Evolutionary conservation across 1,140 invertebrate species (phyloP).

Genomic region (Bombus balteatus): DNA sequence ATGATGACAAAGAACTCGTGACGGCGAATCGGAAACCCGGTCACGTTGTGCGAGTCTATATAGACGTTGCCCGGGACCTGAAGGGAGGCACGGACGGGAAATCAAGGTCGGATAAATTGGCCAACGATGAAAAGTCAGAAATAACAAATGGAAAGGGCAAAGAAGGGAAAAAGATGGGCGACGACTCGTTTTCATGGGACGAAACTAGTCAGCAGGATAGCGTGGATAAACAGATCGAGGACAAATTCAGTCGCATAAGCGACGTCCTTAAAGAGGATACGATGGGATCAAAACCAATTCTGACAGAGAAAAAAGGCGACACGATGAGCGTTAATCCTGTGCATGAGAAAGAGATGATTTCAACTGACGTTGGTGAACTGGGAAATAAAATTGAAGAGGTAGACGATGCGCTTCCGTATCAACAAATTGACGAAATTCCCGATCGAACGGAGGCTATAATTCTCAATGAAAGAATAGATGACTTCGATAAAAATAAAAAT

Average conservation of each 20-base stretch:
- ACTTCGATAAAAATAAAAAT: neutral
- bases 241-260: conserved; percentile 66
- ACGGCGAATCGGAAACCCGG: neutral
- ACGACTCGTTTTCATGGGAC: neutral
- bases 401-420: too few relatives aligned
- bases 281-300: neutral
- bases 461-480: neutral
- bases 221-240: conserved; percentile 67
- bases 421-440: neutral
- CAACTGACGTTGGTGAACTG: too few relatives aligned
- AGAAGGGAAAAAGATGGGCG: too few relatives aligned
- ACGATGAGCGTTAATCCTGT: neutral
- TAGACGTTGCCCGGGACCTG: neutral
- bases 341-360: neutral
- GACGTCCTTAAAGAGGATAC: conserved; percentile 60
- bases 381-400: neutral
- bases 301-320: neutral
- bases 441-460: neutral
- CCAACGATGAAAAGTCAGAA: neutral
- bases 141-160: too few relatives aligned
- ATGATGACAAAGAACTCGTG: too few relatives aligned
- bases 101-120: neutral
- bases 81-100: neutral
- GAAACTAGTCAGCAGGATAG: conserved; percentile 31
- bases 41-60: neutral